Base-by-base conservation (phyloP, 2,888 invertebrate genomes). In the Heliconius aoede region DNA sequence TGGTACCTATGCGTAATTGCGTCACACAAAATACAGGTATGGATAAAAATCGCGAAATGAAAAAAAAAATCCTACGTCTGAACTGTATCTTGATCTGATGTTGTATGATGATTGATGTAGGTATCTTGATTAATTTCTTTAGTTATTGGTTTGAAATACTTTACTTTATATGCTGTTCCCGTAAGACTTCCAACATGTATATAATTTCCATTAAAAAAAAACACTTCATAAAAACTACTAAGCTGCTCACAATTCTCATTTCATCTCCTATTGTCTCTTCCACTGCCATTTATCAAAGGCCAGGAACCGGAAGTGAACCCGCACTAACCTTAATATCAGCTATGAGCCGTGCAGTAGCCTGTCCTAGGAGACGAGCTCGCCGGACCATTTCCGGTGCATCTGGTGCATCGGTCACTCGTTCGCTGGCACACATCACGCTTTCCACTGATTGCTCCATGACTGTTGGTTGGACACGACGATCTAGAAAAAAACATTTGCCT, bases 361-460 rank as follows among this genome's bases (percentile, higher is more conserved):
- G 98, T 0, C 99, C 99, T 77, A 99, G 94, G 46, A 97, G 96
- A 72, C 98, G 94, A 0, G 99, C 99, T 87, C 99, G 99, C 0
- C 97, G 96, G 65, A 99, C 97, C 99, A 99, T 99, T 91, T 99
- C 99, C 11, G 97, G 96, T 0, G 98, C 96, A 90, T 99, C 98
- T 0, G 97, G 97, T 21, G 97, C 97, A 5, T 97, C 97, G 76
- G 97, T 97, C 71, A 99, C 94, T 69, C 97, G 96, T 88, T 99
- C 99, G 7, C 98, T 98, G 13, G 98, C 98, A 4, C 97, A 95
- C 86, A 99, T 95, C 82, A 99, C 99, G 60, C 96, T 97, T 89
- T 99, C 99, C 18, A 99, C 98, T 40, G 97, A 97, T 69, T 95
- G 93, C 87, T 98, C 98, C 81, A 98, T 96, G 11, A 96, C 94